phyloP scores from a whole-genome alignment of 1,140 invertebrate genomes.

The Cyphomyrmex costatus region DNA sequence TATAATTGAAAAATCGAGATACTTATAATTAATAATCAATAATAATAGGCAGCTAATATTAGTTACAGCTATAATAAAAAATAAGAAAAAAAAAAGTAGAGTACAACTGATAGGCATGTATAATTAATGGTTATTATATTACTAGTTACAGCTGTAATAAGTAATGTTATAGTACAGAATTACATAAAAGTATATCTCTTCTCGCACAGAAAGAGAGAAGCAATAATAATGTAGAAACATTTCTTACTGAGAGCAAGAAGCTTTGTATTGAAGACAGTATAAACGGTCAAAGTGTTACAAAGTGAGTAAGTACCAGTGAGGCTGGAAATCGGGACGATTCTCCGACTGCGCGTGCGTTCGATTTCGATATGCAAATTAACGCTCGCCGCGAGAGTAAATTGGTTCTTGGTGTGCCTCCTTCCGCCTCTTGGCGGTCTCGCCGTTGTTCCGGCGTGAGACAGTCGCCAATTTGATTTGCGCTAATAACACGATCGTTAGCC shows the following conservation, averaged over 20 bases:
- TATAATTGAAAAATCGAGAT: neutral
- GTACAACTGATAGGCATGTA: neutral
- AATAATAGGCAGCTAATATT: slow-evolving; percentile 8
- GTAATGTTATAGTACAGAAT: slow-evolving; percentile 8
- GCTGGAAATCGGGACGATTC: slow-evolving; percentile 57
- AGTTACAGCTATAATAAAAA: neutral
- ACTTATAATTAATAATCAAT: slow-evolving; percentile 35
- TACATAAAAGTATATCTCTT: neutral
- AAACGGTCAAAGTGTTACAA: neutral
- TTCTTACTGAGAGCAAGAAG: slow-evolving; percentile 16
- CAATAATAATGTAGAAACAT: slow-evolving; percentile 12
- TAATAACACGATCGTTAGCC: slow-evolving; percentile 83
- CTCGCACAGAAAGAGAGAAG: slow-evolving; percentile 5
- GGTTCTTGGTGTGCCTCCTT: slow-evolving; percentile 17
- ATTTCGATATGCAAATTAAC: slow-evolving; percentile 76
- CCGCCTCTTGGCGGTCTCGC: neutral
- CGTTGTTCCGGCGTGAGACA: slow-evolving; percentile 70
- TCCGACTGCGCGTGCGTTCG: slow-evolving; percentile 46
- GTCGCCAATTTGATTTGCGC: slow-evolving; percentile 77
- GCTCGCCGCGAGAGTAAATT: slow-evolving; percentile 62
- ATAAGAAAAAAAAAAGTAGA: too few relatives aligned
- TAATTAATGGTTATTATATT: neutral
- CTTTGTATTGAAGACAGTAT: neutral
- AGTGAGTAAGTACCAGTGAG: neutral
- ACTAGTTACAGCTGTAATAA: neutral